Evolutionary conservation across 2,113 vertebrate species (phyloP).

Genomic region (Podarcis muralis): DNA sequence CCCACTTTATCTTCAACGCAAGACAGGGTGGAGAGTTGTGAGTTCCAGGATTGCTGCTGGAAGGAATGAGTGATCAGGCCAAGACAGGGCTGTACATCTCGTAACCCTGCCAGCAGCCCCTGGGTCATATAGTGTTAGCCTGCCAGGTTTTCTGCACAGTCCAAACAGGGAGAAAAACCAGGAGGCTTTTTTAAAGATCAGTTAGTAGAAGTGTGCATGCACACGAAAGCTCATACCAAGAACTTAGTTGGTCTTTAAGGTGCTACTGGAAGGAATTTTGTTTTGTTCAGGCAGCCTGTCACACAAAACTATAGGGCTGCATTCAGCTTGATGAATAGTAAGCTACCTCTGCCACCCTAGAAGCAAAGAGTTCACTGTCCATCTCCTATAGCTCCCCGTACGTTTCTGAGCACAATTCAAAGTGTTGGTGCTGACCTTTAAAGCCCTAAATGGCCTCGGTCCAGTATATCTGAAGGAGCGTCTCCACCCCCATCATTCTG

Average conservation of each 20-base stretch:
- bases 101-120: neutral
- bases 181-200: neutral
- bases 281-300: neutral
- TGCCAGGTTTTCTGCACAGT: neutral
- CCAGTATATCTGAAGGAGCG: too few relatives aligned
- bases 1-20: neutral
- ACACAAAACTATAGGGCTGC: neutral
- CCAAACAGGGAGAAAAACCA: neutral
- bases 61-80: neutral
- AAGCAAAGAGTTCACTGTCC: neutral
- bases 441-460: too few relatives aligned
- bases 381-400: neutral
- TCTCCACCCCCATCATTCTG: too few relatives aligned
- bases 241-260: too few relatives aligned
- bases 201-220: too few relatives aligned
- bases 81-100: neutral
- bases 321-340: neutral
- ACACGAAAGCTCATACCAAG: too few relatives aligned
- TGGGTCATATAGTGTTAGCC: neutral
- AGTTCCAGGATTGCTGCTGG: neutral
- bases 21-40: neutral
- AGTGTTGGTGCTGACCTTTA: too few relatives aligned
- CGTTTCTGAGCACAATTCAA: too few relatives aligned
- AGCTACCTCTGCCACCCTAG: too few relatives aligned
- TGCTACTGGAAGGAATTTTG: too few relatives aligned